Base-by-base conservation (phyloP, 2,888 invertebrate species). In the Brenthis daphne region DNA sequence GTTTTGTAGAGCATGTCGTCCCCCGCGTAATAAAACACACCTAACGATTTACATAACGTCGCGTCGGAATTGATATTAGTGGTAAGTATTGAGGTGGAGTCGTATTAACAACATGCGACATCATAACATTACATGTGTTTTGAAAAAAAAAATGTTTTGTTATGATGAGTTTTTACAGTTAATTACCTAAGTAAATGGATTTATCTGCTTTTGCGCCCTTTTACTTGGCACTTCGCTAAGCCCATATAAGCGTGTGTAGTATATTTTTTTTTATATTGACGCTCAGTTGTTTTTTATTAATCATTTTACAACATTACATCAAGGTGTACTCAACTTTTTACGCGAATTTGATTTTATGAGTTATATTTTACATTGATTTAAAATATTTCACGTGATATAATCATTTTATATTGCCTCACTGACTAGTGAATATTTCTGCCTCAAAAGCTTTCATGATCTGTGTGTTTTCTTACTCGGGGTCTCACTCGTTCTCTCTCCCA, bases 31-130 rank as follows among this genome's bases (percentile, higher is more conserved):
- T 67, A 67, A 67, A 63, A 51, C 67, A 51, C 61, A 55, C 61
- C 61, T 55, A 47, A 29, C 54, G 48, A 61, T 50, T 67, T 50
- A 20, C 33, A 67, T 55, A 61, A 48, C 48, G 60, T 54, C 55
- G 53, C 48, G 54, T 33, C 54, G 60, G 67, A 67, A 67, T 61
- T 67, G 67, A 67, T 61, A 60, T 66, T 60, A 67, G 53, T 55
- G 37, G 16, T 37, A 57, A 33, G 37, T 57, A 8, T 57, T 20
- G 57, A 57, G 55, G 64, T 55, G 50, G 57, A 50, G 57, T n/a
- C 20, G 50, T 37, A 33, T 65, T 50, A 54, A 54, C 12, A 33
- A 56, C 20, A 29, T 48, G 24, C 12, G 12, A 43, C 24, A 24
- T 48, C 12, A 13, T 58, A 24, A 8, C 33, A n/a, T 3, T 11